Conservation (phyloP, 2,888 invertebrate species). For the Clistopyga incitator region DNA sequence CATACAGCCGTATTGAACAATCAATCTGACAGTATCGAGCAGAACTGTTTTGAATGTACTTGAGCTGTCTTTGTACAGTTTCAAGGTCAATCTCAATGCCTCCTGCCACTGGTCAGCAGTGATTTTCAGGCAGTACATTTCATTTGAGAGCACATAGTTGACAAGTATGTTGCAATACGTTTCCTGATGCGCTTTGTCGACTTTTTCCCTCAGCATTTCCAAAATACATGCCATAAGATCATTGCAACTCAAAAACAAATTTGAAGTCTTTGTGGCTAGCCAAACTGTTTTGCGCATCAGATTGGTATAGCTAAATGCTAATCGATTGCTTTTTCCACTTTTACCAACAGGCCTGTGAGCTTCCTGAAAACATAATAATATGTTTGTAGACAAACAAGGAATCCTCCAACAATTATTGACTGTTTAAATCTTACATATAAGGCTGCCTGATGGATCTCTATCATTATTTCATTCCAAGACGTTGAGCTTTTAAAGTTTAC, state of each 20-base stretch:
- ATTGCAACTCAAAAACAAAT: neutral
- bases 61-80: constrained; percentile 59
- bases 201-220: constrained; percentile 78
- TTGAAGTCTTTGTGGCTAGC: neutral
- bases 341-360: neutral
- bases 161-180: constrained; percentile 86
- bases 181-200: constrained; percentile 82
- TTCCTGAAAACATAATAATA: neutral
- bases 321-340: neutral
- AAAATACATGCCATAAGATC: constrained; percentile 71
- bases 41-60: constrained; percentile 55
- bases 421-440: neutral
- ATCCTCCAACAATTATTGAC: neutral
- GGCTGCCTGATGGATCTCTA: neutral
- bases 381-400: neutral
- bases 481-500: neutral
- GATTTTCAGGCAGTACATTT: constrained; percentile 85
- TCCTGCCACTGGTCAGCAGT: constrained; percentile 86
- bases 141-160: constrained; percentile 86
- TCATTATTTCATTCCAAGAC: constrained; percentile 27
- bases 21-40: constrained; percentile 79
- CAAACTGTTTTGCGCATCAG: neutral
- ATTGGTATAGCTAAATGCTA: neutral
- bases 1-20: constrained; percentile 84
- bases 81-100: constrained; percentile 70